Conservation (phyloP, 37 sponge, comb jelly and placozoan species). For the Tethya wilhelma region DNA sequence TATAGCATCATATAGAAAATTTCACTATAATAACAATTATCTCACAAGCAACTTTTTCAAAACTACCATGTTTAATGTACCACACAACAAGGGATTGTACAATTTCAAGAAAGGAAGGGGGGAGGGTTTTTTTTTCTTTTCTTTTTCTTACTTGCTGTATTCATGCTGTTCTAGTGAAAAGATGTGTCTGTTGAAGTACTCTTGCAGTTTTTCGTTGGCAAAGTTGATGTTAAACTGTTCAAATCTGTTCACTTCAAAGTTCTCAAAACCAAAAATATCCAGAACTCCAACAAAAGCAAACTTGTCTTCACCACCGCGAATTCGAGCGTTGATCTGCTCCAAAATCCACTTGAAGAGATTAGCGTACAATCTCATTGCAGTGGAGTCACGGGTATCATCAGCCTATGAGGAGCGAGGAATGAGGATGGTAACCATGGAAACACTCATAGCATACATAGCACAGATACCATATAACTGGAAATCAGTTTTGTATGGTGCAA, state of each 20-base stretch:
- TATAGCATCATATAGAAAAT: constrained; percentile 8
- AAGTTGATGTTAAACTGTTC: constrained; percentile 99
- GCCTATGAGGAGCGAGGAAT: constrained; percentile 58
- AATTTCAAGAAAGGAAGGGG: not conserved
- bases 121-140: not conserved
- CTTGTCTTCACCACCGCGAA: constrained; percentile 54
- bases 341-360: constrained; percentile 87
- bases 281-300: constrained; percentile 90
- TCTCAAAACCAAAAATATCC: constrained; percentile 99
- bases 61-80: not conserved
- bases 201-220: constrained; percentile 99
- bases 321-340: constrained; percentile 78
- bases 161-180: constrained; percentile 99
- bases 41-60: not conserved
- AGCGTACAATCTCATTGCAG: constrained; percentile 93
- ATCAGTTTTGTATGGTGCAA: too few species aligned
- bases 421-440: not conserved
- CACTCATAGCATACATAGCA: too few species aligned
- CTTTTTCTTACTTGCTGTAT: constrained; percentile 88
- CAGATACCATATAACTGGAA: too few species aligned
- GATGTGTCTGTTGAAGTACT: constrained; percentile 99
- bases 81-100: not conserved
- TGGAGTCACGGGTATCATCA: constrained; percentile 86
- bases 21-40: not conserved
- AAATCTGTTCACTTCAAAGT: constrained; percentile 93